Base-by-base conservation (phyloP, 2,888 invertebrate genomes). In the Elysia crispata region DNA sequence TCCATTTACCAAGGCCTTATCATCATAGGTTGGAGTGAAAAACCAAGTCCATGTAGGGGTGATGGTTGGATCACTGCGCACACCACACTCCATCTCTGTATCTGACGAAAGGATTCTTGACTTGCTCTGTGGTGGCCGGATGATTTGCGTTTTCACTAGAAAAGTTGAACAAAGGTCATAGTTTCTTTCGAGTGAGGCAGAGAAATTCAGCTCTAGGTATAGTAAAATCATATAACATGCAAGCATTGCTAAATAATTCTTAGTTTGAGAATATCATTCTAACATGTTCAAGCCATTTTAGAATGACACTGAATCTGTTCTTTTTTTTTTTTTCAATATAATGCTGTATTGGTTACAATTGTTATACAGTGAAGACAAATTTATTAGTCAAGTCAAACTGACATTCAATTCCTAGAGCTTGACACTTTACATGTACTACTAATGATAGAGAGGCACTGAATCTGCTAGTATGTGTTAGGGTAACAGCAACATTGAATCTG, bases 31-130 rank as follows among this genome's bases (percentile, higher is more conserved):
- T 41, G 41, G 3, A 11, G 5, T 41, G 77, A 86, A 88, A 62
- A 81, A 89, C 91, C 91, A 92, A 25, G 82, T 80, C 88, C 89
- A 89, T 11, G 83, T 83, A 33, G 89, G 86, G 1, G 82, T 82
- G 0, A 91, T 87, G 5, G 95, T 95, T 70, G 96, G 95, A 93
- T 98, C 98, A 89, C 96, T 96, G 57, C 96, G 96, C 31, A 98
- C 96, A 93, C 96, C 97, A 93, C 99, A 99, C 90, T 97, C 97
- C 85, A 99, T 93, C 69, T 96, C 96, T 20, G 98, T 97, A 76
- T 97, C 97, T 86, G 97, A 96, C 30, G 98, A 98, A 82, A 98
- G 94, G 83, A 98, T 94, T 31, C 98, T 97, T 83, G 96, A 86
- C 33, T 97, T 96, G 91, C 98, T 97, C 83, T 96, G 96, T 76